Percentiles rank a stretch among this genome's conserved stretches.
phyloP scores from a whole-genome alignment of 1,140 invertebrate genomes.

The Drosophila pachea region DNA sequence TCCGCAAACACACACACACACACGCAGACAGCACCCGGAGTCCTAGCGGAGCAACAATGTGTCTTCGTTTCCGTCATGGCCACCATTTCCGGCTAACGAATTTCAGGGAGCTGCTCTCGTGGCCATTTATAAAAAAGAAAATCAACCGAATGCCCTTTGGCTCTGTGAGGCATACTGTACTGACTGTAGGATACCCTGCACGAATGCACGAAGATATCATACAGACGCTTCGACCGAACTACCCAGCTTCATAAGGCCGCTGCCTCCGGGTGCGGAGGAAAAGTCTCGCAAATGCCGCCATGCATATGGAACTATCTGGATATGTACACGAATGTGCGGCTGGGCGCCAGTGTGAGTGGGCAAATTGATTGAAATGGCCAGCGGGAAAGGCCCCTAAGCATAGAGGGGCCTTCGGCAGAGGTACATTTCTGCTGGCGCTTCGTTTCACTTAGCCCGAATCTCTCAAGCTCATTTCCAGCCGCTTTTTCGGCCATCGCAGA shows the following conservation, averaged over 20 bases:
- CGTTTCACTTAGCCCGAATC: constrained; percentile 35
- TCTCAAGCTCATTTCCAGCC: constrained; percentile 44
- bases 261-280: neutral
- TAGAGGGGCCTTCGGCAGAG: constrained; percentile 44
- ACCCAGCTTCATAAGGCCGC: neutral
- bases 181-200: neutral
- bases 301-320: constrained; percentile 31
- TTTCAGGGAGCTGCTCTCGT: constrained; percentile 49
- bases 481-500: constrained; percentile 45
- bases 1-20: constrained; percentile 6
- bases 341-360: constrained; percentile 29
- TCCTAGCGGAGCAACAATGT: constrained; percentile 57
- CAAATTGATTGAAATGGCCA: constrained; percentile 71
- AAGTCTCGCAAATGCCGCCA: constrained; percentile 19
- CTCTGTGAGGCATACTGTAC: neutral
- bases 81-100: constrained; percentile 70
- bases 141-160: neutral
- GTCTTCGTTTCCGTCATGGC: constrained; percentile 71
- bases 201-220: neutral
- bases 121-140: constrained; percentile 54
- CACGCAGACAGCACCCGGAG: constrained; percentile 2
- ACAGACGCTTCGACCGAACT: neutral
- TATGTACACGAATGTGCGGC: constrained; percentile 12
- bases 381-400: constrained; percentile 47
- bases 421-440: constrained; percentile 46